phyloP scores from a whole-genome alignment of 2,113 vertebrate species.

The Phrynosoma blainvillii region DNA sequence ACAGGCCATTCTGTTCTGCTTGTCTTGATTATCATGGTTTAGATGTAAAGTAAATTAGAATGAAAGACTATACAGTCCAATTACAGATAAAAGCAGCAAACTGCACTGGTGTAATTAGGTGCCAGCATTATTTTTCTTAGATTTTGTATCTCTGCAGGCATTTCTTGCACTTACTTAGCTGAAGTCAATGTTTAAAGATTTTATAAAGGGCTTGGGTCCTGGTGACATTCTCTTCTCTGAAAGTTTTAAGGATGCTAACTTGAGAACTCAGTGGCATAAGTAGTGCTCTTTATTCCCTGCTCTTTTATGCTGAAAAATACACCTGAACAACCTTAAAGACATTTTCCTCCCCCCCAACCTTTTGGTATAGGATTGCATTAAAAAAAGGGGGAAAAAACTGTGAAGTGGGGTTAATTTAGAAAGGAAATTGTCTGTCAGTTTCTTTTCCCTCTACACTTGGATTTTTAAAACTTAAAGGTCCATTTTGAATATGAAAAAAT shows the following conservation, averaged over 20 bases:
- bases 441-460: too few relatives aligned
- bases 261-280: not conserved
- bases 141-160: constrained; percentile 86
- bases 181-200: constrained; percentile 73
- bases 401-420: not conserved
- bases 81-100: constrained; percentile 99
- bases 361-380: too few relatives aligned
- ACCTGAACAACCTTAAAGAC: not conserved
- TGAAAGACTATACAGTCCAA: constrained; percentile 99
- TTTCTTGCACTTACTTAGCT: constrained; percentile 77
- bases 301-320: not conserved
- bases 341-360: not conserved
- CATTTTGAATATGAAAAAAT: too few relatives aligned
- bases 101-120: constrained; percentile 97
- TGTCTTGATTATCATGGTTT: constrained; percentile 99
- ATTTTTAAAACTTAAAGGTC: too few relatives aligned
- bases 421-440: too few relatives aligned
- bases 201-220: constrained; percentile 57
- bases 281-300: not conserved
- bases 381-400: not conserved
- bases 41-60: constrained; percentile 99
- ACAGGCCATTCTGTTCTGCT: constrained; percentile 99
- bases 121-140: constrained; percentile 93
- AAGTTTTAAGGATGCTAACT: constrained; percentile 30
- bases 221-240: constrained; percentile 55